phyloP scores from a whole-genome alignment of 2,888 invertebrate genomes.

The Pristionchus fissidentatus region DNA sequence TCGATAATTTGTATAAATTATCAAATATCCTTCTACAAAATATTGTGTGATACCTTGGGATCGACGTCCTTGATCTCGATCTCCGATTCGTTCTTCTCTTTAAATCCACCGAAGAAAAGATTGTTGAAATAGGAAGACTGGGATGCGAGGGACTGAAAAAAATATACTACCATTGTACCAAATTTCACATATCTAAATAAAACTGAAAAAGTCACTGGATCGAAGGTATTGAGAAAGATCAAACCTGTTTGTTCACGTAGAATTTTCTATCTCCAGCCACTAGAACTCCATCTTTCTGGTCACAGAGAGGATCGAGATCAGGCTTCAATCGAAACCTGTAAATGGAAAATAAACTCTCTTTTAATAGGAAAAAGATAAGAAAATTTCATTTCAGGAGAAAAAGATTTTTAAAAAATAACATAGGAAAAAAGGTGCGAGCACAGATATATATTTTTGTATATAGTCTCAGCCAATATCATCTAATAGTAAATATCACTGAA shows the following conservation, averaged over 20 bases:
- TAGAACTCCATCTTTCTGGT: background rate
- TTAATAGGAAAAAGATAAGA: too few species aligned
- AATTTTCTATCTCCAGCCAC: background rate
- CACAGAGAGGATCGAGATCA: too few species aligned
- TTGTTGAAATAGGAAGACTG: background rate
- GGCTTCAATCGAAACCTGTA: too few species aligned
- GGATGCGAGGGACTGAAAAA: background rate
- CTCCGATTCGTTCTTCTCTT: background rate
- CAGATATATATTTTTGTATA: too few species aligned
- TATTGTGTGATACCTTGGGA: background rate
- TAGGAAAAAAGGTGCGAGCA: too few species aligned
- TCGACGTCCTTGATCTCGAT: background rate
- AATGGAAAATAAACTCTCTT: too few species aligned
- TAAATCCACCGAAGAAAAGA: background rate
- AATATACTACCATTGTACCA: background rate
- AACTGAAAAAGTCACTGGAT: background rate
- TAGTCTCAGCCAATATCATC: too few species aligned
- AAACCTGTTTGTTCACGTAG: background rate
- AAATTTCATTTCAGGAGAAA: too few species aligned
- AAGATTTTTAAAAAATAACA: too few species aligned
- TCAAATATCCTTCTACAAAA: too few species aligned
- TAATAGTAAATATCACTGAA: too few species aligned
- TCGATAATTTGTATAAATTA: too few species aligned
- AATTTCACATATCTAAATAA: background rate
- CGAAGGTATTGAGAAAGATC: background rate